These are phyloP conservation scores for Polypedilum pembai DNA, from an alignment of 1,140 invertebrate genomes.

Conservation along the genomic window DNA sequence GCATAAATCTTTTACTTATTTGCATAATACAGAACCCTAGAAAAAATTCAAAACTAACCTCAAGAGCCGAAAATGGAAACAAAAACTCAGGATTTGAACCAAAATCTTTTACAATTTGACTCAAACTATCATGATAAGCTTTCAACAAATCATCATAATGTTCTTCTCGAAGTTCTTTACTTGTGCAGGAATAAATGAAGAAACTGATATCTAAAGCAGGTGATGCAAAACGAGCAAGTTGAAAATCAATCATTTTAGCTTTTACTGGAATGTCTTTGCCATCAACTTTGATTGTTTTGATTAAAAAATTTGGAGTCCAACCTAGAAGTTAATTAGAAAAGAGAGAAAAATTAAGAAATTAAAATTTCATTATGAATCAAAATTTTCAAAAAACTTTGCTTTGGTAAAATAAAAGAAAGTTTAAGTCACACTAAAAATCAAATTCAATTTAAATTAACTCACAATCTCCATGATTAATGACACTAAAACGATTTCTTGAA, in stretches of 20 bases:
- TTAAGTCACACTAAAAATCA: background rate
- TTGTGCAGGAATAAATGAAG: constrained; percentile 55
- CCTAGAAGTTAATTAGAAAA: background rate
- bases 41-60: constrained; percentile 30
- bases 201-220: constrained; percentile 55
- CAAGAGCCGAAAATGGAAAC: constrained; percentile 48
- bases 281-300: constrained; percentile 41
- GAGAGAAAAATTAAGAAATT: no score
- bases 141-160: constrained; percentile 52
- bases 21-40: no score
- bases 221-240: constrained; percentile 53
- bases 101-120: constrained; percentile 47
- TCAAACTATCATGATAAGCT: constrained; percentile 51
- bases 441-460: background rate
- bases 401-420: background rate
- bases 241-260: constrained; percentile 61
- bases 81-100: constrained; percentile 53
- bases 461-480: constrained; percentile 61
- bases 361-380: no score
- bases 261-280: constrained; percentile 42
- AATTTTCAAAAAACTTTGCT: no score
- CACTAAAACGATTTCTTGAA: constrained; percentile 43
- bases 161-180: constrained; percentile 47
- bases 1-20: no score
- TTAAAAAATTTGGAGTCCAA: constrained; percentile 66